These are phyloP conservation scores for Thumatha senex DNA, from an alignment of 2,888 invertebrate species.

Conservation along the genomic window DNA sequence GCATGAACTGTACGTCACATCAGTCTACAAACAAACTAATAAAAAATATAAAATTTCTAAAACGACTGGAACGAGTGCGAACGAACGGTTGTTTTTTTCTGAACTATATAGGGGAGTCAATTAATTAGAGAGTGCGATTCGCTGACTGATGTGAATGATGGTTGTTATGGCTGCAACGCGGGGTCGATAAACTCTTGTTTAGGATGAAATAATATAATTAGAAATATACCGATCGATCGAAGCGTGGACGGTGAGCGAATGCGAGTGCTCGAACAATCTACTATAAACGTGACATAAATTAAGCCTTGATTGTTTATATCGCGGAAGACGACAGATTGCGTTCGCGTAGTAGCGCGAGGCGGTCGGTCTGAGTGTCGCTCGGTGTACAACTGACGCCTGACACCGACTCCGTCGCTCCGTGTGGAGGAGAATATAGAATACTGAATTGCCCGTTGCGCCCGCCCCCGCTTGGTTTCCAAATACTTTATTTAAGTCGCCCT, in stretches of 20 bases:
- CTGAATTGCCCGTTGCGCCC: slow-evolving; percentile 69
- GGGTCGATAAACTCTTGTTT: slow-evolving; percentile 76
- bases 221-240: slow-evolving; percentile 20
- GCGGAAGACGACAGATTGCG: slow-evolving; percentile 41
- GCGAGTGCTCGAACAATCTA: slow-evolving; percentile 13
- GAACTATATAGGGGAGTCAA: slow-evolving; percentile 80
- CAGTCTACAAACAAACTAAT: slow-evolving; percentile 52
- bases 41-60: slow-evolving; percentile 69
- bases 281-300: slow-evolving; percentile 18
- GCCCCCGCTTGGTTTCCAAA: slow-evolving; percentile 62
- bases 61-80: slow-evolving; percentile 64
- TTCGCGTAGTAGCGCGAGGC: slow-evolving; percentile 66
- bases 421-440: slow-evolving; percentile 37
- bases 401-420: slow-evolving; percentile 41
- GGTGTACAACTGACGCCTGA: slow-evolving; percentile 71
- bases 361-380: slow-evolving; percentile 75
- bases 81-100: slow-evolving; percentile 51
- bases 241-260: slow-evolving; percentile 11
- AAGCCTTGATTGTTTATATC: slow-evolving; percentile 71
- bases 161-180: slow-evolving; percentile 69
- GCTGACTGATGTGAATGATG: slow-evolving; percentile 75
- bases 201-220: slow-evolving; percentile 18
- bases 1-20: slow-evolving; percentile 27
- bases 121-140: slow-evolving; percentile 79
- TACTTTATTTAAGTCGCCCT: slow-evolving; percentile 54